A percentile compares a stretch with the other conserved stretches of the same genome.
Conservation (phyloP, 2,113 vertebrate genomes). For the Meles meles region DNA sequence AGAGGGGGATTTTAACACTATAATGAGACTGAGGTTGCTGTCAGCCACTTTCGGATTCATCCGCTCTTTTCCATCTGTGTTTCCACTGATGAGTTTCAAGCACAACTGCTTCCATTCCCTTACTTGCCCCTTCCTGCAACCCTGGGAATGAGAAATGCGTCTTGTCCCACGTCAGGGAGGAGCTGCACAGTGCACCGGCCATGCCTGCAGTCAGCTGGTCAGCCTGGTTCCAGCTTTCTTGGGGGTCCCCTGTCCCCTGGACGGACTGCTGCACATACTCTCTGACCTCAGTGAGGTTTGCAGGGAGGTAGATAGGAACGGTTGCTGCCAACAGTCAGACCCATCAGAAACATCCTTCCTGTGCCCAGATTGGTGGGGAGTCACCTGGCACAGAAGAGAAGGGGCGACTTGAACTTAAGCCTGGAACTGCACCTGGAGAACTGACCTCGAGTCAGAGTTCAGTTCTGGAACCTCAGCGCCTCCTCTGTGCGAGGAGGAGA, state of each 20-base stretch:
- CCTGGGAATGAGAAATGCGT: background rate
- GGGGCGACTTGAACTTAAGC: background rate
- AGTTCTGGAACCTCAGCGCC: background rate
- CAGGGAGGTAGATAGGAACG: too few relatives aligned
- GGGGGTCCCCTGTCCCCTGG: background rate
- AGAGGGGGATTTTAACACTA: too few relatives aligned
- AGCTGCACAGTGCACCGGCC: background rate
- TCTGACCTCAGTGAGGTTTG: background rate
- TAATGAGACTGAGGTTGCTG: too few relatives aligned
- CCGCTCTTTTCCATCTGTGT: background rate
- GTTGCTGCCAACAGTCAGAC: background rate
- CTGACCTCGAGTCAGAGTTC: background rate
- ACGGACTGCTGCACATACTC: background rate
- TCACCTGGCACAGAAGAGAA: background rate
- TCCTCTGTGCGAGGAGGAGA: background rate
- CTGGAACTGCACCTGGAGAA: too few relatives aligned
- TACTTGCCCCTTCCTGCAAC: background rate
- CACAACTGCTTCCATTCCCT: background rate
- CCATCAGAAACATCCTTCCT: background rate
- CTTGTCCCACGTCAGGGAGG: background rate
- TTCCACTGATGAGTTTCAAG: background rate
- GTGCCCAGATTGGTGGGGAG: background rate
- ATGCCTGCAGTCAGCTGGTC: rapidly evolving
- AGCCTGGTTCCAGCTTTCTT: background rate
- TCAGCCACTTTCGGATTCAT: too few relatives aligned